phyloP scores from a whole-genome alignment of 2,888 invertebrate genomes.

The Agrilus biguttatus region DNA sequence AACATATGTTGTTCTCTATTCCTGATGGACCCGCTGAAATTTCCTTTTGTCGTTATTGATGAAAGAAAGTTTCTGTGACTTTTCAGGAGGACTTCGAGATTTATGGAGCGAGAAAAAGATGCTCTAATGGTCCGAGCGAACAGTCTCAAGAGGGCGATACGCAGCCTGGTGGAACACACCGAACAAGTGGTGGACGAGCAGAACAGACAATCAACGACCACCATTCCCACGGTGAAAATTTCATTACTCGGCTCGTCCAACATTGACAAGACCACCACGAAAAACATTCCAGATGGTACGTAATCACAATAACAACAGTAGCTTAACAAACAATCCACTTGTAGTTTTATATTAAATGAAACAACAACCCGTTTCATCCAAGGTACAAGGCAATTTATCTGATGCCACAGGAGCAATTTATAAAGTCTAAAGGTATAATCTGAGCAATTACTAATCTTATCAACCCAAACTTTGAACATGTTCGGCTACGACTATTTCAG shows the following conservation, averaged over 20 bases:
- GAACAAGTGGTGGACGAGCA: conserved; percentile 55
- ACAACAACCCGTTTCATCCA: too few relatives aligned
- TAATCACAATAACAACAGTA: too few relatives aligned
- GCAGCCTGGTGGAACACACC: conserved; percentile 66
- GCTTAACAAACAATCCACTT: too few relatives aligned
- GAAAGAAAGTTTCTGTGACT: conserved; percentile 15
- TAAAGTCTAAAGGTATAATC: too few relatives aligned
- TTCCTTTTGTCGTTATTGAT: conserved; percentile 12
- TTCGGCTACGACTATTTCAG: too few relatives aligned
- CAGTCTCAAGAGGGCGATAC: conserved; percentile 69
- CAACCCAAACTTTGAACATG: too few relatives aligned
- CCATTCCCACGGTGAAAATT: conserved; percentile 25
- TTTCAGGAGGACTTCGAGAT: conserved; percentile 25
- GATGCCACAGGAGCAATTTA: too few relatives aligned
- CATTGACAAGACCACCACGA: too few relatives aligned
- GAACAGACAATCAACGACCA: conserved; percentile 19
- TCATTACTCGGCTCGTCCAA: conserved; percentile 12
- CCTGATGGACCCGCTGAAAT: neutral
- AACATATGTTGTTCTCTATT: neutral
- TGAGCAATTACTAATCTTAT: too few relatives aligned
- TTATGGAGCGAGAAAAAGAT: conserved; percentile 39
- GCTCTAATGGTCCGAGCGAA: conserved; percentile 53
- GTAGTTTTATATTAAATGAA: too few relatives aligned
- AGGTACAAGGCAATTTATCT: too few relatives aligned
- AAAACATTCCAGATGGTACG: too few relatives aligned